Conservation (phyloP, 1,140 invertebrate species). For the Drosophila auraria region DNA sequence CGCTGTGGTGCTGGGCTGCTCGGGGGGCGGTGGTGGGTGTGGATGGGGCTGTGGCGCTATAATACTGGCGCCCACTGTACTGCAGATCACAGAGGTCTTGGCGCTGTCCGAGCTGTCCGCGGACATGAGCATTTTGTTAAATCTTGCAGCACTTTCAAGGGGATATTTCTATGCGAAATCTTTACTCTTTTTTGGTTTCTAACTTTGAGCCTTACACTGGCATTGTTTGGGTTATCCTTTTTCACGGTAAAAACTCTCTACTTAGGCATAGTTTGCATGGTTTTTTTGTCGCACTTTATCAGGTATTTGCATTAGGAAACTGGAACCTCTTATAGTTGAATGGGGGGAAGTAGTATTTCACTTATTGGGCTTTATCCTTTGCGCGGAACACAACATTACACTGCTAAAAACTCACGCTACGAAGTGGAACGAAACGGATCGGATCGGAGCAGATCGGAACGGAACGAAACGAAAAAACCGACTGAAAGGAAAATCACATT, state of each 20-base stretch:
- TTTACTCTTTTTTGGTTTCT: slow-evolving; percentile 3
- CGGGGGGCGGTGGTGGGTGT: slow-evolving; percentile 16
- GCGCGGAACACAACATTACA: slow-evolving; percentile 9
- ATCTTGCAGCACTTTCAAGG: slow-evolving; percentile 21
- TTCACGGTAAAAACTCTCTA: neutral
- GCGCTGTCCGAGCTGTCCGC: slow-evolving; percentile 82
- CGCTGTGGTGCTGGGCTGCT: slow-evolving; percentile 48
- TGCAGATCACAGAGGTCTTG: slow-evolving; percentile 76
- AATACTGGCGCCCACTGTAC: slow-evolving; percentile 29
- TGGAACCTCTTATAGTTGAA: neutral
- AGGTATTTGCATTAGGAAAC: neutral
- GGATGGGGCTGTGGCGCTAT: slow-evolving; percentile 20
- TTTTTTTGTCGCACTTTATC: slow-evolving; percentile 10
- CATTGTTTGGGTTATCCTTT: slow-evolving; percentile 45
- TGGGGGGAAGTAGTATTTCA: slow-evolving; percentile 15
- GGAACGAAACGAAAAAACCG: slow-evolving; percentile 41
- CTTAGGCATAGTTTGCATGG: slow-evolving; percentile 8
- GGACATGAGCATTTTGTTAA: slow-evolving; percentile 83
- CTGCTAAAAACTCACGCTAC: slow-evolving; percentile 33
- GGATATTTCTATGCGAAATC: slow-evolving; percentile 4
- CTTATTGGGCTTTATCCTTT: slow-evolving; percentile 18
- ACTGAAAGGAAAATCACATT: slow-evolving; percentile 84
- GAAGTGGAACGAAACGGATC: slow-evolving; percentile 8
- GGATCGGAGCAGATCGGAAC: slow-evolving; percentile 35
- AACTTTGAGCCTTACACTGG: slow-evolving; percentile 30